phyloP scores from a whole-genome alignment of 1,140 invertebrate species.

The Diploscapter pachys region DNA sequence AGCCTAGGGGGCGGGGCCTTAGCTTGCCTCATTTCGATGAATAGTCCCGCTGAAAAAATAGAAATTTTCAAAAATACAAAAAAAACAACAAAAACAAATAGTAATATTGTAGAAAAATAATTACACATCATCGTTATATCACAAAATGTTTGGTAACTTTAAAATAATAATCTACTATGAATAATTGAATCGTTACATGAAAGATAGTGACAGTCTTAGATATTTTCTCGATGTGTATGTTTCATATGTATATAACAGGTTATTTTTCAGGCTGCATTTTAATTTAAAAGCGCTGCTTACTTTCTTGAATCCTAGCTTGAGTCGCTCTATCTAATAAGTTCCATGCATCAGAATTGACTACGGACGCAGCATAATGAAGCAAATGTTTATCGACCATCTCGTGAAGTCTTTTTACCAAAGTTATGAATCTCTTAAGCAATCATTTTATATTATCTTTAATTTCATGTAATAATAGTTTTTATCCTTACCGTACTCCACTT shows the following conservation, averaged over 20 bases:
- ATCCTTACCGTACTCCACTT: conserved; percentile 46
- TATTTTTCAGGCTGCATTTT: neutral
- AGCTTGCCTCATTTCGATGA: conserved; percentile 52
- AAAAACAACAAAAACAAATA: too few relatives aligned
- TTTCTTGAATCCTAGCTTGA: conserved; percentile 50
- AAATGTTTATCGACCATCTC: conserved; percentile 53
- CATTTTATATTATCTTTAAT: conserved; percentile 13
- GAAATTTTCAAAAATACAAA: conserved; percentile 8
- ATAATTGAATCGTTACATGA: neutral
- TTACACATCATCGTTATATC: too few relatives aligned
- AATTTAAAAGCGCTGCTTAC: conserved; percentile 32
- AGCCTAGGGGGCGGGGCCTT: conserved; percentile 50
- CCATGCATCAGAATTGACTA: conserved; percentile 50
- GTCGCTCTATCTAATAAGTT: conserved; percentile 37
- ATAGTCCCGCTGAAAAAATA: conserved; percentile 47
- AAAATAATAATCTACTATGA: too few relatives aligned
- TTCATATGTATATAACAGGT: conserved; percentile 7
- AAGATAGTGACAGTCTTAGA: conserved; percentile 6
- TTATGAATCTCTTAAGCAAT: conserved; percentile 47
- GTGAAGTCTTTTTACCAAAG: conserved; percentile 45
- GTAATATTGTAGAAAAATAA: too few relatives aligned
- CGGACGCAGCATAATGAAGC: conserved; percentile 53
- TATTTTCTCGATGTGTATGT: conserved; percentile 7
- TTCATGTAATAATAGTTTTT: conserved; percentile 21
- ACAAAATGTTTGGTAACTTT: too few relatives aligned